Percentiles rank a stretch among this genome's conserved stretches.
Conservation (phyloP, 2,797 vertebrate species). For the Geotrypetes seraphini region DNA sequence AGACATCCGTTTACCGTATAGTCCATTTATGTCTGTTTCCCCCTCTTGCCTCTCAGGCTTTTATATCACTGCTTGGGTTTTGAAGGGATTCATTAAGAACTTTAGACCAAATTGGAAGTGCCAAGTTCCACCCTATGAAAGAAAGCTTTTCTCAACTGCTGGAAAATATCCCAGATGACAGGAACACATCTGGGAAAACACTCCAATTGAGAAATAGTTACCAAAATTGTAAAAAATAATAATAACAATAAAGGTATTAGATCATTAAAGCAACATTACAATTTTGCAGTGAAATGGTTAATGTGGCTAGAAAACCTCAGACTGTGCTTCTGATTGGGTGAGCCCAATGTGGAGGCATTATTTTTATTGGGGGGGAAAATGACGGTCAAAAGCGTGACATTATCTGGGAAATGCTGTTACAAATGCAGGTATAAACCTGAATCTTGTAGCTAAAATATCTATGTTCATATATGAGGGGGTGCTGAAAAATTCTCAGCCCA, state of each 20-base stretch:
- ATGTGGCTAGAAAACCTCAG: constrained; percentile 25
- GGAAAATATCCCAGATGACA: constrained; percentile 48
- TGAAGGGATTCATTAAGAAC: constrained; percentile 47
- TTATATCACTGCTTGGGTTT: constrained; percentile 43
- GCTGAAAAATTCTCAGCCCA: too few species aligned
- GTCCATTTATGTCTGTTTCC: constrained; percentile 23
- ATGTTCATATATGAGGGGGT: too few species aligned
- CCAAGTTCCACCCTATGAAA: constrained; percentile 46
- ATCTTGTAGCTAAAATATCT: too few species aligned
- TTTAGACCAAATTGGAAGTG: constrained; percentile 45
- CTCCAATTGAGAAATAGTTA: constrained; percentile 53
- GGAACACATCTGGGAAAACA: constrained; percentile 58
- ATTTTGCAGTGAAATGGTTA: constrained; percentile 39
- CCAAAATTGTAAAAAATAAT: too few species aligned
- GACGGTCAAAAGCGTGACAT: too few species aligned
- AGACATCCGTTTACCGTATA: constrained; percentile 44
- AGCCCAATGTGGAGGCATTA: too few species aligned
- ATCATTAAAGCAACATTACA: constrained; percentile 47
- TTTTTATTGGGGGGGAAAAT: too few species aligned
- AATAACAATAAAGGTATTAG: constrained; percentile 43
- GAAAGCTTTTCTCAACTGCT: constrained; percentile 56
- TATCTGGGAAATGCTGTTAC: too few species aligned
- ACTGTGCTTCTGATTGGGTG: not conserved
- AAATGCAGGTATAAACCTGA: too few species aligned
- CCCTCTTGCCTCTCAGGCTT: constrained; percentile 28